Base-by-base conservation (phyloP, 2,888 invertebrate species). In the Drosophila villosipedis region DNA sequence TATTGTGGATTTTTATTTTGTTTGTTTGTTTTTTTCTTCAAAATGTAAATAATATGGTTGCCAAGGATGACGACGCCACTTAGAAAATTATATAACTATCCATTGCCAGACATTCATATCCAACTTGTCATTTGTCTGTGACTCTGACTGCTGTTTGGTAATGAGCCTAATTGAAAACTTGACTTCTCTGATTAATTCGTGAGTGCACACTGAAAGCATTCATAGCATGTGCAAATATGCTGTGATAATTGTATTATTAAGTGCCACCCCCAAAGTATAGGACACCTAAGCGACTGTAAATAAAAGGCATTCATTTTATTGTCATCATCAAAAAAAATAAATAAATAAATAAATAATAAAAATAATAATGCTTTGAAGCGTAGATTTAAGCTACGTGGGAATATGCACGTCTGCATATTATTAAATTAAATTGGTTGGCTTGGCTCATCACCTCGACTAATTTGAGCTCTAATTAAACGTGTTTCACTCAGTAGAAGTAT, bases 41-140 rank as follows among this genome's bases (percentile, higher is more conserved):
- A 68, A 71, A 72, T 72, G 78, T 67, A 72, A 78, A 81, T 80
- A 80, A 72, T 68, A 67, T 52, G 55, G 39, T 66, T 66, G 57
- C 54, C 80, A 76, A 63, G 63, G 31, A 33, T 33, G 52, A 60
- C 22, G 53, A 53, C 28, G 58, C 54, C 61, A 55, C 54, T 72
- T 59, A 47, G 58, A 22, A 43, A 43, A 37, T 57, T 43, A 33
- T 33, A 57, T 35, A 35, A 22, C 39, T 49, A 68, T 33, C 25
- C 52, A 43, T 57, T 67, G 33, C 30, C 55, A 37, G 14, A 14
- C 22, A 22, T 19, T 63, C 3, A 49, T 5, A 2, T 49, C 19
- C 28, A 16, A 4, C 7, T 28, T 49, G 16, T 47, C 43, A 31
- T 65, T 25, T 25, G 50, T 35, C 33, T 41, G 22, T 7, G 65